phyloP scores from a whole-genome alignment of 1,140 invertebrate species.

The Scaptomyza hsui region DNA sequence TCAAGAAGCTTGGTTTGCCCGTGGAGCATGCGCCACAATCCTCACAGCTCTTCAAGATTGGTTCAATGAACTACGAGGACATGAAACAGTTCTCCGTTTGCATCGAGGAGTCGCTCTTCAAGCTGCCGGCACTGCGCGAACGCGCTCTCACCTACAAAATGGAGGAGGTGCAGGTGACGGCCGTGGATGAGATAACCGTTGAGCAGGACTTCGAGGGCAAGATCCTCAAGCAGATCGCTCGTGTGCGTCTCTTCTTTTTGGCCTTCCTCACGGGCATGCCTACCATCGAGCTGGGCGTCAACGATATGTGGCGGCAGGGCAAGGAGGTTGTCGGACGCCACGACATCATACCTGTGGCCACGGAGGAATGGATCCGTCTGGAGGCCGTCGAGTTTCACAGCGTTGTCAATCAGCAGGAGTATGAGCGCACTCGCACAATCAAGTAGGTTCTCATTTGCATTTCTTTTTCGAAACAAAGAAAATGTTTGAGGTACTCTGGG shows the following conservation, averaged over 20 bases:
- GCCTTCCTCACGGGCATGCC: constrained; percentile 97
- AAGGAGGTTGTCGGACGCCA: constrained; percentile 99
- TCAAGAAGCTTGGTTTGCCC: constrained; percentile 96
- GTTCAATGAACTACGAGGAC: constrained; percentile 94
- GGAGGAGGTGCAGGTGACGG: constrained; percentile 98
- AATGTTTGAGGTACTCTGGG: constrained; percentile 24
- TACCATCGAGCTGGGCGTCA: constrained; percentile 97
- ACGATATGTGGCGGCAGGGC: constrained; percentile 97
- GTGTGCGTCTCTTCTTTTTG: constrained; percentile 97
- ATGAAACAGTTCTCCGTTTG: constrained; percentile 95
- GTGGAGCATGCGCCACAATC: constrained; percentile 98
- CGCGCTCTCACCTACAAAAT: constrained; percentile 97
- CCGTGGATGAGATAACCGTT: constrained; percentile 98
- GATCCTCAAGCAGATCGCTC: constrained; percentile 95
- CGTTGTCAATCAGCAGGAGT: constrained; percentile 96
- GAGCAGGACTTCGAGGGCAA: constrained; percentile 95
- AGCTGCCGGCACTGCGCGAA: constrained; percentile 92
- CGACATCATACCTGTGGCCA: constrained; percentile 99
- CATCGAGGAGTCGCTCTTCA: constrained; percentile 96
- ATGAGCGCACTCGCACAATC: constrained; percentile 95
- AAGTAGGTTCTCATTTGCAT: constrained; percentile 87
- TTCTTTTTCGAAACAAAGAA: neutral
- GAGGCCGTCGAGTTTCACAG: constrained; percentile 98
- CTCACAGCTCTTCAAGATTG: constrained; percentile 98
- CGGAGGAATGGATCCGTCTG: constrained; percentile 99